Conservation (phyloP, 1,140 invertebrate genomes). For the Alviniconcha marisindica region DNA sequence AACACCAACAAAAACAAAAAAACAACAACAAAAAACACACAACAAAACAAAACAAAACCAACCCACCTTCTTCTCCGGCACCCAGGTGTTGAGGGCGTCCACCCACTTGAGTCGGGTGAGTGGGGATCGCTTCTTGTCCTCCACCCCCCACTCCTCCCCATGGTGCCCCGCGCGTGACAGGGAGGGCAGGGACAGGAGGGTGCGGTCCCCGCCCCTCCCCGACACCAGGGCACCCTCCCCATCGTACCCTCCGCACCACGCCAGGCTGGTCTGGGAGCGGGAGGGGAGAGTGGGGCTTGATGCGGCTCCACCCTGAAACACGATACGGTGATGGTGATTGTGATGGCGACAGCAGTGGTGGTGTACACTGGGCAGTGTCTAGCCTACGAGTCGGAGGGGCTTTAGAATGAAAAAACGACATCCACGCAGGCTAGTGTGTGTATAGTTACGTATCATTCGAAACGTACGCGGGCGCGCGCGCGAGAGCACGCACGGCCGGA, state of each 20-base stretch:
- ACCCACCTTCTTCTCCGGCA: constrained; percentile 40
- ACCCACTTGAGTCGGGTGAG: constrained; percentile 44
- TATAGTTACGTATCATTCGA: no score
- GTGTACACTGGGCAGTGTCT: no score
- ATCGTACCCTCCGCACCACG: not conserved
- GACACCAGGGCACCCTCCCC: not conserved
- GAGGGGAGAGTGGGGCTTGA: constrained; percentile 19
- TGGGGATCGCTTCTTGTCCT: not conserved
- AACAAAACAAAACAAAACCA: not conserved
- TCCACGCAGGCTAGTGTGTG: no score
- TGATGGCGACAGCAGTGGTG: no score
- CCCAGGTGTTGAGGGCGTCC: constrained; percentile 51
- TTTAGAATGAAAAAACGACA: no score
- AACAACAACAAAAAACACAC: no score
- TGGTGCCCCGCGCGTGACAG: not conserved
- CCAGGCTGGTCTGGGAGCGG: constrained; percentile 12
- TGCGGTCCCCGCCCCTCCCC: not conserved
- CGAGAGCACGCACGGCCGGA: no score
- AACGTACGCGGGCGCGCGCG: no score
- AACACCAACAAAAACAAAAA: no score
- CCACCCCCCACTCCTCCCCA: not conserved
- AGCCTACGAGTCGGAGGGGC: no score
- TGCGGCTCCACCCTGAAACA: constrained; percentile 1
- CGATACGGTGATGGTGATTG: no score
- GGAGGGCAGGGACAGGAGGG: constrained; percentile 22